Evolutionary conservation across 2,888 invertebrate species (phyloP).

Genomic region (Luffia ferchaultella): DNA sequence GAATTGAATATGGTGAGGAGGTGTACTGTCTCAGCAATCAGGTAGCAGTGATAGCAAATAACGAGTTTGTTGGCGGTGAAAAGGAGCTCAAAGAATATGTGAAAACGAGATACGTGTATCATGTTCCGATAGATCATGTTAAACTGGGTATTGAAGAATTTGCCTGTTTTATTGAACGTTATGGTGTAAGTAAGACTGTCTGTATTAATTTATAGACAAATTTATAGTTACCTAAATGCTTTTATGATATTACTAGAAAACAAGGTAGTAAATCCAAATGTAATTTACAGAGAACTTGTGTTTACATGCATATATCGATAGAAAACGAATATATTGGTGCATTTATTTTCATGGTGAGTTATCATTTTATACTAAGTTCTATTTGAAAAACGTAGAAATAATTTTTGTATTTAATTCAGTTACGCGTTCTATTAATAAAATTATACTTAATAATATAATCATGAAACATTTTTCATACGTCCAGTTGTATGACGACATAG

Average conservation of each 20-base stretch:
- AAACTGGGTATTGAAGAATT: constrained; percentile 44
- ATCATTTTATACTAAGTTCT: not conserved
- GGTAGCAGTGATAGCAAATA: constrained; percentile 57
- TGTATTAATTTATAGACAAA: not conserved
- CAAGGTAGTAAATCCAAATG: constrained; percentile 3
- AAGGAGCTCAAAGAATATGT: constrained; percentile 49
- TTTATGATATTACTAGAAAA: constrained; percentile 1
- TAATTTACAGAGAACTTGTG: constrained; percentile 62
- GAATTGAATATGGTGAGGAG: constrained; percentile 43
- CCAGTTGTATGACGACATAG: constrained; percentile 67
- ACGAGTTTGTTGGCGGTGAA: constrained; percentile 59
- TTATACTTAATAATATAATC: no score
- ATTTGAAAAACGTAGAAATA: no score
- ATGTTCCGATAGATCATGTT: constrained; percentile 48
- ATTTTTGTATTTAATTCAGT: no score
- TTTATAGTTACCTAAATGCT: constrained; percentile 1
- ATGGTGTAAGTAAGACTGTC: constrained; percentile 53
- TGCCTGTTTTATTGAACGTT: constrained; percentile 39
- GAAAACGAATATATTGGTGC: constrained; percentile 49
- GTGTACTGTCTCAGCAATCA: constrained; percentile 47
- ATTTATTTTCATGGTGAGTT: constrained; percentile 66
- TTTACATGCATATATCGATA: constrained; percentile 61
- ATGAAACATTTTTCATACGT: no score
- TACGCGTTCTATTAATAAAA: no score
- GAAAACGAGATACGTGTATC: constrained; percentile 45